These are phyloP conservation scores for Catocala nupta DNA, from an alignment of 2,888 invertebrate species.

Conservation along the genomic window DNA sequence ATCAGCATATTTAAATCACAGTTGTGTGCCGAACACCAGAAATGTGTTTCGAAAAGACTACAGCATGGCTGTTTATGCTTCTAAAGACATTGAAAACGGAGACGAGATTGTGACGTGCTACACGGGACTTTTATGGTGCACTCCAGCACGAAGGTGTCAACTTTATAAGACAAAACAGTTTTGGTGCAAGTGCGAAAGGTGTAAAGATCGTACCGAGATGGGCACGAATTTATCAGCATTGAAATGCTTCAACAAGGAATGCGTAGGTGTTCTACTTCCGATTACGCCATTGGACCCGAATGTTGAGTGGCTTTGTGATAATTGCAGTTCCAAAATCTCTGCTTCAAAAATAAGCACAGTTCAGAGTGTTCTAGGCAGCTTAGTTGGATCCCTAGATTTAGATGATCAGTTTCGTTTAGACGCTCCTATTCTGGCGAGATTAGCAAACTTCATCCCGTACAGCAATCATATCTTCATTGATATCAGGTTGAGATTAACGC, in stretches of 20 bases:
- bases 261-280: slow-evolving; percentile 86
- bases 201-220: slow-evolving; percentile 89
- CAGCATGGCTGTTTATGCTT: slow-evolving; percentile 87
- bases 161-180: slow-evolving; percentile 89
- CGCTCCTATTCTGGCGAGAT: slow-evolving; percentile 64
- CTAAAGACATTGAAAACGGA: slow-evolving; percentile 85
- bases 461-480: slow-evolving; percentile 78
- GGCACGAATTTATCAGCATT: slow-evolving; percentile 86
- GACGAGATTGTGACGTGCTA: slow-evolving; percentile 90
- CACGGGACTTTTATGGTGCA: slow-evolving; percentile 90
- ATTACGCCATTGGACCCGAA: slow-evolving; percentile 76
- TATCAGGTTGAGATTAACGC: slow-evolving; percentile 67
- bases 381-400: slow-evolving; percentile 80
- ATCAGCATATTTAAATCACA: slow-evolving; percentile 90
- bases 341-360: slow-evolving; percentile 78
- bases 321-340: slow-evolving; percentile 74
- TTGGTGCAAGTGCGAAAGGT: slow-evolving; percentile 88
- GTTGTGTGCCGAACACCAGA: slow-evolving; percentile 90
- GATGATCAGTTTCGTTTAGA: slow-evolving; percentile 82
- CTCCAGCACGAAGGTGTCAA: slow-evolving; percentile 87
- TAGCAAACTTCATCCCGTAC: slow-evolving; percentile 72
- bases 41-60: slow-evolving; percentile 87
- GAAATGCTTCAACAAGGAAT: slow-evolving; percentile 82
- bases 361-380: slow-evolving; percentile 84
- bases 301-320: slow-evolving; percentile 87